phyloP scores from a whole-genome alignment of 2,888 invertebrate genomes.

The Camponotus fellah region DNA sequence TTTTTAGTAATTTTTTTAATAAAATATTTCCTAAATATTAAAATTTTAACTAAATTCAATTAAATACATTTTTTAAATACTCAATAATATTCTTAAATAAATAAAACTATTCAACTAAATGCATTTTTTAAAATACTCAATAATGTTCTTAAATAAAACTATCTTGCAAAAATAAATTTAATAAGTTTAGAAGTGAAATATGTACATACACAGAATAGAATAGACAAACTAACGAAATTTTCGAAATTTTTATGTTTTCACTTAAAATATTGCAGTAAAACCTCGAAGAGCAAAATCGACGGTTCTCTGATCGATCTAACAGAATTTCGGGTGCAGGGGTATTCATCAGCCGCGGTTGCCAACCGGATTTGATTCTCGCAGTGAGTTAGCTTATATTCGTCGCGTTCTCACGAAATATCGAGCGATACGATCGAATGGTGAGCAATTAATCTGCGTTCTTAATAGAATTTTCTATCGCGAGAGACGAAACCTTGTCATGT shows the following conservation, averaged over 20 bases:
- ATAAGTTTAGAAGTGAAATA: not conserved
- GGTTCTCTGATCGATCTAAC: not conserved
- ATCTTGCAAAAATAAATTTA: not conserved
- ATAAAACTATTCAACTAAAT: not conserved
- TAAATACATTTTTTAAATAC: not conserved
- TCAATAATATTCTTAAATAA: not conserved
- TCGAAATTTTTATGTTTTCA: not conserved
- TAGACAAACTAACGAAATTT: not conserved
- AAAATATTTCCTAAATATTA: not conserved
- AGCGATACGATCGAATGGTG: slow-evolving; percentile 36
- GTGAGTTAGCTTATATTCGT: slow-evolving; percentile 41
- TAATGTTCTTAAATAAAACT: not conserved
- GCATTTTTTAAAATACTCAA: not conserved
- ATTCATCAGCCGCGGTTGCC: slow-evolving; percentile 24
- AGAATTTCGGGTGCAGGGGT: slow-evolving; percentile 14
- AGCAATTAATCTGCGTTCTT: slow-evolving; percentile 70
- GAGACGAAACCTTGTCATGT: slow-evolving; percentile 61
- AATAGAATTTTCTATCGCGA: slow-evolving; percentile 55
- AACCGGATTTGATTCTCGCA: slow-evolving; percentile 53
- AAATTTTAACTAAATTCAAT: not conserved
- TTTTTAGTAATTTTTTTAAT: not conserved
- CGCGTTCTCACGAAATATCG: slow-evolving; percentile 50
- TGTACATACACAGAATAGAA: not conserved
- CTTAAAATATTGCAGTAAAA: not conserved
- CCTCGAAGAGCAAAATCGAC: not conserved